Conservation (phyloP, 2,888 invertebrate genomes). For the Orgyia antiqua region DNA sequence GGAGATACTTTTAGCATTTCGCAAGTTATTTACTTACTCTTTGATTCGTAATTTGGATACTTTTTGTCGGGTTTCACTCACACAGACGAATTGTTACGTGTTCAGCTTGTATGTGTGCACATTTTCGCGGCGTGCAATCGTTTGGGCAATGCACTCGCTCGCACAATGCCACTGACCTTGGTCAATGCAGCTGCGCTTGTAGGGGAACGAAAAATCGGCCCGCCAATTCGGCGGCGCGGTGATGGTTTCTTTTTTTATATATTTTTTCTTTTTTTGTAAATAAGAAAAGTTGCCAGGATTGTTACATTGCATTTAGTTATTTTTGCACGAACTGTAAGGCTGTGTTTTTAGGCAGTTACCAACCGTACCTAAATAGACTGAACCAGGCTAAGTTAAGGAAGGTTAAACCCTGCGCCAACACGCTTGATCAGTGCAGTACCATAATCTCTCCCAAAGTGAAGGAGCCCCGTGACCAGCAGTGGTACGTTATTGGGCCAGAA, state of each 20-base stretch:
- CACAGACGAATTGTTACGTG: slow-evolving; percentile 16
- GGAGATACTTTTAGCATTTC: no score
- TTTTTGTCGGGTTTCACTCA: slow-evolving; percentile 47
- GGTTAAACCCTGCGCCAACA: no score
- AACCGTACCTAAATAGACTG: no score
- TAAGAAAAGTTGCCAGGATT: background rate
- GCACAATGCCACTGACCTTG: slow-evolving; percentile 71
- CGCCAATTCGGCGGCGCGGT: slow-evolving; percentile 32
- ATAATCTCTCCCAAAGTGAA: no score
- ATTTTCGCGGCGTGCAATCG: slow-evolving; percentile 55
- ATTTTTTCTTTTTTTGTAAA: background rate
- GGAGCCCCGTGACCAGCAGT: no score
- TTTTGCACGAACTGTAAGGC: no score
- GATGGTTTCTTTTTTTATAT: slow-evolving; percentile 21
- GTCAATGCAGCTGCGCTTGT: slow-evolving; percentile 62
- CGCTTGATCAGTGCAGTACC: no score
- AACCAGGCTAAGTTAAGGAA: no score
- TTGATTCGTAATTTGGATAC: slow-evolving; percentile 60
- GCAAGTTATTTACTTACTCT: no score
- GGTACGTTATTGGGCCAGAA: no score
- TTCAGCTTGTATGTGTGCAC: slow-evolving; percentile 34
- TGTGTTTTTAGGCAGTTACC: no score
- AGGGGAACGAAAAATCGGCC: slow-evolving; percentile 33
- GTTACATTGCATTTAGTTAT: no score
- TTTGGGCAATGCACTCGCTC: slow-evolving; percentile 72